phyloP scores from a whole-genome alignment of 2,797 vertebrate species.

The Muscicapa comitata region DNA sequence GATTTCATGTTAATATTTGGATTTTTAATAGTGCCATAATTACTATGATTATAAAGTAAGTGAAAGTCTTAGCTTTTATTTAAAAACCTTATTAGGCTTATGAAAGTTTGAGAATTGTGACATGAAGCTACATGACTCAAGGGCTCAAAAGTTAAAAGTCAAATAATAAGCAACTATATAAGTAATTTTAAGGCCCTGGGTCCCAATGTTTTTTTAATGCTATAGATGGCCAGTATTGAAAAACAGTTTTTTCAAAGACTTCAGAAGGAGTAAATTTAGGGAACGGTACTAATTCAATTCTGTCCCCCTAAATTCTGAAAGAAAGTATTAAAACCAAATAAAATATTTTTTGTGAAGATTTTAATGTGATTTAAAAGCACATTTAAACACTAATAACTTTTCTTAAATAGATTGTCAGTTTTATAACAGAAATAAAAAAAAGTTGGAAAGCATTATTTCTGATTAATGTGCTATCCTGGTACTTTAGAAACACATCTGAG shows the following conservation, averaged over 20 bases:
- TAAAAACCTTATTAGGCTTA: neutral
- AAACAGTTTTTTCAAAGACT: neutral
- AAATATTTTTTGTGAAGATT: neutral
- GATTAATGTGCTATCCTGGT: neutral
- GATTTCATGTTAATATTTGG: neutral
- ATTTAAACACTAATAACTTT: neutral
- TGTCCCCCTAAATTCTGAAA: neutral
- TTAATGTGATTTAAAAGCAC: neutral
- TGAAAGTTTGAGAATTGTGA: neutral
- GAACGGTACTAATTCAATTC: neutral
- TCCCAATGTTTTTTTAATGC: neutral
- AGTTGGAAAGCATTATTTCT: neutral
- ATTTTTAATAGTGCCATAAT: neutral
- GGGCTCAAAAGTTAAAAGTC: neutral
- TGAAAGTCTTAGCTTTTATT: neutral
- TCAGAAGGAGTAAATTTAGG: neutral
- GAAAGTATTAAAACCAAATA: neutral
- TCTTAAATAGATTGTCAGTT: neutral
- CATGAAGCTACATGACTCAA: neutral
- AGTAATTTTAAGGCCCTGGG: neutral
- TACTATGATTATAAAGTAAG: neutral
- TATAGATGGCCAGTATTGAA: neutral
- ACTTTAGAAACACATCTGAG: conserved; percentile 11
- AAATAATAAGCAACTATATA: neutral
- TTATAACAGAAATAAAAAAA: conserved; percentile 6